phyloP scores from a whole-genome alignment of 64 coral and sea anemone species.

The Hydrozoanthus tunicans region DNA sequence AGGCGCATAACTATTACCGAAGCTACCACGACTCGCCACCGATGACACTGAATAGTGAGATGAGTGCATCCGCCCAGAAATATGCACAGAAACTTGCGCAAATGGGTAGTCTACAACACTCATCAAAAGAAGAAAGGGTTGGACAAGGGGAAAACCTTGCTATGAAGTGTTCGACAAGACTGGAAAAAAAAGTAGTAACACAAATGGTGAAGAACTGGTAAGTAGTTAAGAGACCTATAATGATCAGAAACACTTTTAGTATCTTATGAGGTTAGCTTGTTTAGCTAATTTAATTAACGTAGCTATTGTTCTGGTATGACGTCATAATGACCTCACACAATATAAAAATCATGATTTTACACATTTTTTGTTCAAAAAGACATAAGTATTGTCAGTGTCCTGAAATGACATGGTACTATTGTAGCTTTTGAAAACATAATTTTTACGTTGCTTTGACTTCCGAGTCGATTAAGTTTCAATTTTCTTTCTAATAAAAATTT shows the following conservation, averaged over 20 bases:
- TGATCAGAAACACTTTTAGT: background rate
- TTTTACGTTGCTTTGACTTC: too few relatives aligned
- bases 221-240: background rate
- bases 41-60: conserved; percentile 51
- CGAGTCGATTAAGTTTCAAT: too few relatives aligned
- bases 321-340: too few relatives aligned
- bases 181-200: background rate
- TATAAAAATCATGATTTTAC: too few relatives aligned
- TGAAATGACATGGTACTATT: too few relatives aligned
- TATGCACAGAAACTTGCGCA: conserved; percentile 47
- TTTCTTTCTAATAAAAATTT: too few relatives aligned
- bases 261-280: too few relatives aligned
- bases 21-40: conserved; percentile 10
- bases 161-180: background rate
- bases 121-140: background rate
- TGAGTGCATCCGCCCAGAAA: conserved; percentile 45
- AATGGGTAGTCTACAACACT: background rate
- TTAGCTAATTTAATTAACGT: too few relatives aligned
- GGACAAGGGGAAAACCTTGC: conserved; percentile 62
- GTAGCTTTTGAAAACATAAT: too few relatives aligned
- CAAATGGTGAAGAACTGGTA: conserved; percentile 7
- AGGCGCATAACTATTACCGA: conserved; percentile 22
- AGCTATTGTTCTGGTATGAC: too few relatives aligned
- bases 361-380: too few relatives aligned
- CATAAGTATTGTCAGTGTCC: too few relatives aligned